Base-by-base conservation (phyloP, 1,140 invertebrate genomes). In the Caenorhabditis briggsae region DNA sequence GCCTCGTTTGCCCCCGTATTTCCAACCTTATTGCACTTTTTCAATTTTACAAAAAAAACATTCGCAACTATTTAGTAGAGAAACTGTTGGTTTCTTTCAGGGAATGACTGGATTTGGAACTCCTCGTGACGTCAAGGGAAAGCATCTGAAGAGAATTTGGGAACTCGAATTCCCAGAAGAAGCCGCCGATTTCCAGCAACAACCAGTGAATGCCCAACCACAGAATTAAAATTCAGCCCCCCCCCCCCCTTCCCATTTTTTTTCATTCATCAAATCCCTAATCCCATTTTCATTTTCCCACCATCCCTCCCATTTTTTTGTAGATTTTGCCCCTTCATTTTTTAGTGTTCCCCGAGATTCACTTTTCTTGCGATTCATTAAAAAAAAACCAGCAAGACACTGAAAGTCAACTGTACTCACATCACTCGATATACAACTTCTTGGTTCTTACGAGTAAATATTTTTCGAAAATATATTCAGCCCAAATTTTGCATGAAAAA, bases 111-210 rank as follows among this genome's bases (percentile, higher is more conserved):
- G 70, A 9, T 89, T 89, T 56, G 89, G 89, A 50, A 86, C 82
- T 74, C 86, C 86, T 33, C 82, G 87, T 59, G 89, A 89, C 88
- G 89, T 89, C 25, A 90, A 88, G 25, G 89, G 89, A 48, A 89
- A 89, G 82, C 89, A 89, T 64, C 56, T 89, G 82, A 89, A 89
- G 84, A 88, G 88, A 74, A 88, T 89, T 70, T 89, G 88, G 88
- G 89, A 89, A 59, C 84, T 89, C 18, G 87, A 88, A 50, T 89
- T 83, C 82, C 88, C 89, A n/a, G 88, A 89, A 55, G 89, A 89
- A 64, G 88, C 89, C 58, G 88, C 86, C 48, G 87, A 86, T 59
- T 64, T 84, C 23, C 70, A 78, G 46, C 70, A 78, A 23, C 70
- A 78, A 78, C 88, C 82, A 20, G 88, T 88, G 2, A 89, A 89